Base-by-base conservation (phyloP, 2,113 vertebrate genomes). In the Toxotes jaculatrix region DNA sequence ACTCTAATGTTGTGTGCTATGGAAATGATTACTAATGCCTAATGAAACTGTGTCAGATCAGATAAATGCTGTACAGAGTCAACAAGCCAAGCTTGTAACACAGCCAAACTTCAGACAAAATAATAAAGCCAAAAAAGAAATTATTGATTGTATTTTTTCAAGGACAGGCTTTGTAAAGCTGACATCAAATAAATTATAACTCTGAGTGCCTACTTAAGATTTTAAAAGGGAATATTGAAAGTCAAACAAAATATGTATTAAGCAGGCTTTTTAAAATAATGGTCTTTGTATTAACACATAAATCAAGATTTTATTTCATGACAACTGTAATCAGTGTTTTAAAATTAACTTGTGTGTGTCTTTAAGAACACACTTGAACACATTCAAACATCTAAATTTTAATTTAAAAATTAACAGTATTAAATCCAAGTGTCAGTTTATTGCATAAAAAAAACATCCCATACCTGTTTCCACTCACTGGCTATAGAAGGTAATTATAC, bases 11-110 rank as follows among this genome's bases (percentile, higher is more conserved):
- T 90, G 89, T 83, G 86, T 76, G 87, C 84, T 89, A 89, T 92
- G 90, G 92, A 95, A 93, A 91, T 94, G 86, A 93, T 94, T 88
- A 89, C 89, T 89, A 86, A 90, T 90, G 89, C 81, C 86, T 92
- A 91, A 93, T 94, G 87, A 95, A 93, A 92, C 76, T 68, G 90
- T 92, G 93, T 92, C 89, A 92, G 87, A 91, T 91, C 88, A 89
- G 87, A 93, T 92, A 88, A 89, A 93, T 84, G 90, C 87, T 49
- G 77, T 7, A 69, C 83, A 34, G 55, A 87, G 88, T 86, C 88
- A 89, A 88, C 88, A 84, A 85, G 88, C 69, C 74, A 9, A 40
- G 77, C 78, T 83, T 89, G 89, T 88, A 92, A 78, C 87, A 69
- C 81, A 77, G 90, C 88, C 87, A 88, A 91, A 92, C 86, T 85